phyloP scores from a whole-genome alignment of 2,797 vertebrate species.

The Eidolon dupreanum region DNA sequence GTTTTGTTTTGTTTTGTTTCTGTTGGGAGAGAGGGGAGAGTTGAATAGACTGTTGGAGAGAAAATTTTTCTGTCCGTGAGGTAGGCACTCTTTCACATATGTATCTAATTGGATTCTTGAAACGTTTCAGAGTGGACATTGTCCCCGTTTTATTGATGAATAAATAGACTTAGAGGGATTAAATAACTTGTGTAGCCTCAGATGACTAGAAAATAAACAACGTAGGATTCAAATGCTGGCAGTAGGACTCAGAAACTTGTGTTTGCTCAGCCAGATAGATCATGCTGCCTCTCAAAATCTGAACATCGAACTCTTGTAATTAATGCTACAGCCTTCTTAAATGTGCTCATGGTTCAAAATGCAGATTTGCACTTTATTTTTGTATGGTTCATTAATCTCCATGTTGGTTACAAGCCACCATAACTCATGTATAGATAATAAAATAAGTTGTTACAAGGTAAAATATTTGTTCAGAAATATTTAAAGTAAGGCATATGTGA shows the following conservation, averaged over 20 bases:
- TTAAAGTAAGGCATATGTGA: constrained; percentile 24
- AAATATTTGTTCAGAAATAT: constrained; percentile 38
- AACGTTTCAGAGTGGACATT: constrained; percentile 11
- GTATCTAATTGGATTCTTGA: constrained; percentile 26
- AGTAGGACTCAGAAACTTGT: not conserved
- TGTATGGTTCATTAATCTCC: constrained; percentile 12
- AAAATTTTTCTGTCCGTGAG: not conserved
- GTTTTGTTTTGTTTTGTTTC: no score
- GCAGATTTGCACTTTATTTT: constrained; percentile 27
- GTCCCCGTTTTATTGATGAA: constrained; percentile 18
- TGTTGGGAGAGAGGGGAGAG: not conserved
- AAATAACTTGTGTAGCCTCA: not conserved
- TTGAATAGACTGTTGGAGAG: not conserved
- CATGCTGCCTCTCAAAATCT: constrained; percentile 22
- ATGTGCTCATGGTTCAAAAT: constrained; percentile 18
- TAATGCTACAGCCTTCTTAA: constrained; percentile 10
- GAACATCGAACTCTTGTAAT: constrained; percentile 9
- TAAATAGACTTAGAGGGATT: not conserved
- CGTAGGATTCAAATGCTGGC: not conserved
- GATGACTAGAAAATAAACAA: constrained; percentile 12
- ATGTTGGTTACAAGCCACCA: not conserved
- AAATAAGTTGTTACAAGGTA: constrained; percentile 17
- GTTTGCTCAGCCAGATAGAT: not conserved
- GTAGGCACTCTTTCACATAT: not conserved
- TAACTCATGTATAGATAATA: constrained; percentile 1